phyloP scores from a whole-genome alignment of 2,888 invertebrate species.

The Limenitis camilla region DNA sequence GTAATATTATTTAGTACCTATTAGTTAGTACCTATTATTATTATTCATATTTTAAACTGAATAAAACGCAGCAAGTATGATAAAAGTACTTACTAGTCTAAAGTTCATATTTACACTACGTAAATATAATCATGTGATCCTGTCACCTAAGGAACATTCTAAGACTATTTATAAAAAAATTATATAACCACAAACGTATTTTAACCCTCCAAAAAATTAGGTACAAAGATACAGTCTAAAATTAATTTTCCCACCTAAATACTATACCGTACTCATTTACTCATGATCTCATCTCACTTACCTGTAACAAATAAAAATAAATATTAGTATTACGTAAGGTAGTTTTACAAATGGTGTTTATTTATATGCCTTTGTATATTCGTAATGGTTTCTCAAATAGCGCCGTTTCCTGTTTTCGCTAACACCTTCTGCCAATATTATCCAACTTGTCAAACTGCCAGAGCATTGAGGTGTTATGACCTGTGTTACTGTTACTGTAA shows the following conservation, averaged over 20 bases:
- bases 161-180: no score
- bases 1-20: no score
- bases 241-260: neutral
- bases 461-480: constrained; percentile 56
- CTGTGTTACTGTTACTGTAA: constrained; percentile 33
- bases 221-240: no score
- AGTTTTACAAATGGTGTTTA: constrained; percentile 4
- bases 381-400: constrained; percentile 49
- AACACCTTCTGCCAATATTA: constrained; percentile 43
- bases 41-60: no score
- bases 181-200: no score
- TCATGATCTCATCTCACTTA: constrained; percentile 2
- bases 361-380: constrained; percentile 17
- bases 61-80: no score
- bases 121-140: no score
- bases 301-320: constrained; percentile 19
- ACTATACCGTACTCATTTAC: neutral
- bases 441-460: constrained; percentile 67
- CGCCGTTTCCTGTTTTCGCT: constrained; percentile 65
- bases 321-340: constrained; percentile 7
- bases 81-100: no score
- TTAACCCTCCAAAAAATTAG: no score
- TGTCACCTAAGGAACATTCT: no score
- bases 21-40: no score
- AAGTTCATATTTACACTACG: no score